Conservation (phyloP, 2,888 invertebrate species). For the Dasypogon diadema region DNA sequence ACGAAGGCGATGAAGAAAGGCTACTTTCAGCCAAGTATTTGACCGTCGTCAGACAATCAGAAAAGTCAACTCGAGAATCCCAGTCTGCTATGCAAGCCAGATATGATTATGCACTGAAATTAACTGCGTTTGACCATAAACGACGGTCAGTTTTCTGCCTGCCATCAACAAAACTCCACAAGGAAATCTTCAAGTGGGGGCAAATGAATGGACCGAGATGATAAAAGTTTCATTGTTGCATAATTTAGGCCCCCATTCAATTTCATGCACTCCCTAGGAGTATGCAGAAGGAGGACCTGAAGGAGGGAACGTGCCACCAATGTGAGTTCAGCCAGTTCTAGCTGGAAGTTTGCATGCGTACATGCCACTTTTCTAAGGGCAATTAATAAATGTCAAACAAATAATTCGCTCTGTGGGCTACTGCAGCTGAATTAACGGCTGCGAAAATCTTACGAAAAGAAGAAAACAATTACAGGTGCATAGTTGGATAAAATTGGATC, state of each 20-base stretch:
- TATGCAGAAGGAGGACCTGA: background rate
- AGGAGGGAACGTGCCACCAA: background rate
- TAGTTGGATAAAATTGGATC: slow-evolving; percentile 26
- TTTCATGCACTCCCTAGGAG: slow-evolving; percentile 35
- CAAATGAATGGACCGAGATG: slow-evolving; percentile 52
- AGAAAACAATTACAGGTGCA: slow-evolving; percentile 35
- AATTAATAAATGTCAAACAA: slow-evolving; percentile 56
- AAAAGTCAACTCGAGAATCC: slow-evolving; percentile 30
- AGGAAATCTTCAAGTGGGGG: slow-evolving; percentile 32
- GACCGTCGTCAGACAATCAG: slow-evolving; percentile 31
- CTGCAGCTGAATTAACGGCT: slow-evolving; percentile 27
- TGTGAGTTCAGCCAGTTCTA: background rate
- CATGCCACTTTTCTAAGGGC: slow-evolving; percentile 45
- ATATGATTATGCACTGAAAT: slow-evolving; percentile 56
- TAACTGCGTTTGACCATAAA: slow-evolving; percentile 56
- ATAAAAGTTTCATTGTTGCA: slow-evolving; percentile 56
- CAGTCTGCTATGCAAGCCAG: slow-evolving; percentile 40
- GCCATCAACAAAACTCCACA: slow-evolving; percentile 8
- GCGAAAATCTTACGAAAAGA: background rate
- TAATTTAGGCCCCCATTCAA: slow-evolving; percentile 57
- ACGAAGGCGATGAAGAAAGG: background rate
- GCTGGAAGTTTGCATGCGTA: slow-evolving; percentile 12
- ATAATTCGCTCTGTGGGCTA: slow-evolving; percentile 53
- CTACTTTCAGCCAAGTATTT: background rate
- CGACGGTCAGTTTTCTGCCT: slow-evolving; percentile 42